Evolutionary conservation across 2,797 vertebrate genomes (phyloP).

Genomic region (Argya squamiceps): DNA sequence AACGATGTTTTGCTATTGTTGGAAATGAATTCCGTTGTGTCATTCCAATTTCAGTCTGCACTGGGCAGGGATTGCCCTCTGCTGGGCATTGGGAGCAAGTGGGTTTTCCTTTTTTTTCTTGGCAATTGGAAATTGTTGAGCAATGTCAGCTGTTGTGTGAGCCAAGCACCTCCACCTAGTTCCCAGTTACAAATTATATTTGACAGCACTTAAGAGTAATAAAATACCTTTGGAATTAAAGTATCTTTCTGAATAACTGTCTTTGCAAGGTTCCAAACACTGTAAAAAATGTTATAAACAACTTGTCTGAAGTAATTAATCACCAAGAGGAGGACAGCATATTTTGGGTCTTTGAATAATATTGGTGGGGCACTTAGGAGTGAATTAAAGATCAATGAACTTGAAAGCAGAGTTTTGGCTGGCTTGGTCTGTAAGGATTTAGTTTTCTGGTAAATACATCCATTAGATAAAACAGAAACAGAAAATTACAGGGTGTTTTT

Average conservation of each 20-base stretch:
- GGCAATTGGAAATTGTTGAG: neutral
- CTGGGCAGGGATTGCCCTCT: slow-evolving; percentile 46
- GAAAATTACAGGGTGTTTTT: neutral
- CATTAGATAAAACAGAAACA: neutral
- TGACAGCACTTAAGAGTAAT: neutral
- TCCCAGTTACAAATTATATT: neutral
- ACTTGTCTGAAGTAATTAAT: neutral
- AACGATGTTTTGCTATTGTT: neutral
- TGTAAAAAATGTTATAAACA: neutral
- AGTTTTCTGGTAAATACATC: neutral
- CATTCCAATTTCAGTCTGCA: neutral
- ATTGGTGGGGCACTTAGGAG: neutral
- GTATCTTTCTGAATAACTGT: neutral
- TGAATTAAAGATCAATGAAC: neutral
- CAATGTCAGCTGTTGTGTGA: neutral
- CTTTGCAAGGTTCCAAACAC: neutral
- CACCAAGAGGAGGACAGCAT: neutral
- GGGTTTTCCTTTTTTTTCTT: neutral
- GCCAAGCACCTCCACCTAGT: neutral
- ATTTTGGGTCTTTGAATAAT: neutral
- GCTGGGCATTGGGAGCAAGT: neutral
- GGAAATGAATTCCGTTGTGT: neutral
- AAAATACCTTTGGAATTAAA: neutral
- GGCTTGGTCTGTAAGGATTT: neutral
- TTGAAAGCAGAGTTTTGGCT: neutral